phyloP scores from a whole-genome alignment of 2,888 invertebrate genomes.

The Operophtera brumata region DNA sequence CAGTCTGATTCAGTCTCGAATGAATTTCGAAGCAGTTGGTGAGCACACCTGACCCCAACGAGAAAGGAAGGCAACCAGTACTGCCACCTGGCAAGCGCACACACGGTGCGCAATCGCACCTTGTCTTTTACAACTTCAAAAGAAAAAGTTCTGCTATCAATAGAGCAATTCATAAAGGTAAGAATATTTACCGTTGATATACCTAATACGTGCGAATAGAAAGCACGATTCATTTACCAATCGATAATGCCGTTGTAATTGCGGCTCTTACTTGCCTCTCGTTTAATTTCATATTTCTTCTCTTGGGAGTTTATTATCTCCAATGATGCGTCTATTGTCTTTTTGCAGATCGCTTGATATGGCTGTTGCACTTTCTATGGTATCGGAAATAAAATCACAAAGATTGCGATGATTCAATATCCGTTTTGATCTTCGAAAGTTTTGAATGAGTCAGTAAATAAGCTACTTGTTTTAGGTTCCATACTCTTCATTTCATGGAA shows the following conservation, averaged over 20 bases:
- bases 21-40: slow-evolving; percentile 49
- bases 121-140: slow-evolving; percentile 40
- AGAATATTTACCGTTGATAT: slow-evolving; percentile 37
- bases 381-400: slow-evolving; percentile 20
- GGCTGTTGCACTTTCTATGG: slow-evolving; percentile 51
- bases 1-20: slow-evolving; percentile 16
- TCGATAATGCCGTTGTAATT: slow-evolving; percentile 47
- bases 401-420: slow-evolving; percentile 33
- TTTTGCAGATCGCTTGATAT: slow-evolving; percentile 39
- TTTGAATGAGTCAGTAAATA: slow-evolving; percentile 23
- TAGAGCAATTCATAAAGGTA: slow-evolving; percentile 28
- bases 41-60: slow-evolving; percentile 55
- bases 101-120: slow-evolving; percentile 45
- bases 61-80: slow-evolving; percentile 65
- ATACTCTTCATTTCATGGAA: no score
- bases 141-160: slow-evolving; percentile 23
- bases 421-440: slow-evolving; percentile 33
- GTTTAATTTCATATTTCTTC: slow-evolving; percentile 57
- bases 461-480: no score
- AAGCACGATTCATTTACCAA: slow-evolving; percentile 46
- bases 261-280: slow-evolving; percentile 48
- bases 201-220: slow-evolving; percentile 43
- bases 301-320: slow-evolving; percentile 44
- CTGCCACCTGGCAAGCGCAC: slow-evolving; percentile 56
- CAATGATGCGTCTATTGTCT: slow-evolving; percentile 54